Evolutionary conservation across 2,797 vertebrate genomes (phyloP).

Genomic region (Helarctos malayanus): DNA sequence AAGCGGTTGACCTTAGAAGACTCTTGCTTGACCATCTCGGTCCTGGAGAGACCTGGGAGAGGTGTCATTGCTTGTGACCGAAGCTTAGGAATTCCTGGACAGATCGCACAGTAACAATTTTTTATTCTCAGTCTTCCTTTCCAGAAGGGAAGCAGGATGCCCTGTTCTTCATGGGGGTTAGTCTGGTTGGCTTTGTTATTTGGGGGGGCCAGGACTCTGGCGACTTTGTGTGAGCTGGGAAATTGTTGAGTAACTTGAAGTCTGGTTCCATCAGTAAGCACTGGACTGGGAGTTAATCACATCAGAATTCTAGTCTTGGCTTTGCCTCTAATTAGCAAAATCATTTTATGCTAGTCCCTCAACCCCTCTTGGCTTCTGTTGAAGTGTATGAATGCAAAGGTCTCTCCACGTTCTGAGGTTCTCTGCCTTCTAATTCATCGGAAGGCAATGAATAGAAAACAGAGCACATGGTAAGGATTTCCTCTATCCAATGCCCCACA

Average conservation of each 20-base stretch:
- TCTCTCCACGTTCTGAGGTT: background rate
- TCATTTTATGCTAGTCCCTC: background rate
- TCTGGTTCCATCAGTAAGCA: background rate
- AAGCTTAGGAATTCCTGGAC: background rate
- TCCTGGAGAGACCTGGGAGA: background rate
- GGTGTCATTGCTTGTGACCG: background rate
- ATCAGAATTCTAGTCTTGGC: background rate
- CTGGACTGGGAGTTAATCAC: background rate
- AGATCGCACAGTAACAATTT: background rate
- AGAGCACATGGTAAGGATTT: background rate
- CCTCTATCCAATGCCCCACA: background rate
- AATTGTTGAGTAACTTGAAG: background rate
- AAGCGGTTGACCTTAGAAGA: background rate
- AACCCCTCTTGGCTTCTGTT: constrained; percentile 1
- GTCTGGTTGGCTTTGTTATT: background rate
- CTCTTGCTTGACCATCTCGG: background rate
- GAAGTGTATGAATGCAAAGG: background rate
- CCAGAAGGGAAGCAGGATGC: background rate
- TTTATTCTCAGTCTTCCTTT: background rate
- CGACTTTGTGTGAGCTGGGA: background rate
- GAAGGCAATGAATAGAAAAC: background rate
- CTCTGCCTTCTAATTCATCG: background rate
- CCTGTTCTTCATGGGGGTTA: background rate
- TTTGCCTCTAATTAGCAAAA: background rate
- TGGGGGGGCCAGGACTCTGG: background rate